A percentile compares a stretch with the other conserved stretches of the same genome.
phyloP scores from a whole-genome alignment of 1,140 invertebrate species.

The Drosophila littoralis region DNA sequence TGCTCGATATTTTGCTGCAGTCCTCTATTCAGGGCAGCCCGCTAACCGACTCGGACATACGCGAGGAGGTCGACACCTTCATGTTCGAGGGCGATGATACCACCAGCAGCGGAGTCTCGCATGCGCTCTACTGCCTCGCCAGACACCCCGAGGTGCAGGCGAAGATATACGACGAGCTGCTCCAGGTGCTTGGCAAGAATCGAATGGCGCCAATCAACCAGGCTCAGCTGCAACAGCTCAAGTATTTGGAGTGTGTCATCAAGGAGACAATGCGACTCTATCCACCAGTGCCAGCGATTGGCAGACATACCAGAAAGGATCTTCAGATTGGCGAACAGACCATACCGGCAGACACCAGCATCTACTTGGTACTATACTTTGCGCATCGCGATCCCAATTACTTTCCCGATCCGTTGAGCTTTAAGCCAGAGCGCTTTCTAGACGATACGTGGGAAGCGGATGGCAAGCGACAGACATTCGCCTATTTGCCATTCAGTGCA shows the following conservation, averaged over 20 bases:
- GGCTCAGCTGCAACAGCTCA: conserved; percentile 84
- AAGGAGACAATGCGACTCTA: conserved; percentile 85
- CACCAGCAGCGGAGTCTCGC: conserved; percentile 67
- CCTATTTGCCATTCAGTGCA: conserved; percentile 88
- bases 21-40: conserved; percentile 86
- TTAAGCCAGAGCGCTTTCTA: conserved; percentile 88
- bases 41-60: conserved; percentile 88
- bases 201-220: conserved; percentile 70
- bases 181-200: conserved; percentile 85
- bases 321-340: conserved; percentile 49
- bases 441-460: conserved; percentile 58
- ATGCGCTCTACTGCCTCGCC: conserved; percentile 60
- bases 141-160: conserved; percentile 83
- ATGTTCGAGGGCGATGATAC: conserved; percentile 88
- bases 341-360: conserved; percentile 62
- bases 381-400: conserved; percentile 56
- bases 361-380: conserved; percentile 80
- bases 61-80: conserved; percentile 91
- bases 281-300: conserved; percentile 86
- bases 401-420: conserved; percentile 81
- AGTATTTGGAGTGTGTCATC: conserved; percentile 86
- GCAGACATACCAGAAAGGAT: conserved; percentile 83
- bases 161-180: conserved; percentile 86
- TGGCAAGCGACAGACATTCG: conserved; percentile 80
- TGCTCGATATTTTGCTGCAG: conserved; percentile 91